A percentile compares a stretch with the other conserved stretches of the same genome.
These are phyloP conservation scores for Pseudococcus longispinus DNA, from an alignment of 2,888 invertebrate genomes.

Conservation along the genomic window DNA sequence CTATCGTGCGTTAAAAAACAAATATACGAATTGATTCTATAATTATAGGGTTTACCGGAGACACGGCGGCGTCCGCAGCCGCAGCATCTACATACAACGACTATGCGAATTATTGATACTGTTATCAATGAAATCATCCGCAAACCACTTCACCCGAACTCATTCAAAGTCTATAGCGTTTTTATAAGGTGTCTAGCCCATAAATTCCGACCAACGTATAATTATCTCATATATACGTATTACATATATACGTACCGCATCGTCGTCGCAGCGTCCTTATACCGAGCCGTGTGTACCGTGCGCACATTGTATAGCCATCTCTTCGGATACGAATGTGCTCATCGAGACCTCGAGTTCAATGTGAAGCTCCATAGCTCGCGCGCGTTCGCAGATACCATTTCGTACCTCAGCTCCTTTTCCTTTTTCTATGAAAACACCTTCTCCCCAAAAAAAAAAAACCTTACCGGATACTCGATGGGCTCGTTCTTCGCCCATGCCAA, in stretches of 20 bases:
- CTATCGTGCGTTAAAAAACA: constrained; percentile 10
- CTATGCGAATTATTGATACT: constrained; percentile 18
- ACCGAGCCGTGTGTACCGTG: not conserved
- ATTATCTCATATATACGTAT: not conserved
- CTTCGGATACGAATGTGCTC: not conserved
- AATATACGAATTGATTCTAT: constrained; percentile 31
- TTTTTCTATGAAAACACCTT: not conserved
- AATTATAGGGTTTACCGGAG: constrained; percentile 16
- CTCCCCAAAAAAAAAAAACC: not conserved
- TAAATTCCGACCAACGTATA: constrained; percentile 26
- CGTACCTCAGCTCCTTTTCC: not conserved
- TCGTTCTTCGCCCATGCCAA: not conserved
- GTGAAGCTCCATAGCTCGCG: not conserved
- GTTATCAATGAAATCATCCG: constrained; percentile 27
- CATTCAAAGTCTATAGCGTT: not conserved
- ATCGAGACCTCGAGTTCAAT: constrained; percentile 28
- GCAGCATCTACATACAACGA: not conserved
- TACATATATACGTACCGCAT: not conserved
- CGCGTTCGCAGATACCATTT: not conserved
- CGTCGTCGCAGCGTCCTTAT: not conserved
- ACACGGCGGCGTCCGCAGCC: not conserved
- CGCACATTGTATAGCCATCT: not conserved
- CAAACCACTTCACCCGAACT: constrained; percentile 13
- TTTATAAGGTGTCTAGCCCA: constrained; percentile 25
- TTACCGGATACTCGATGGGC: not conserved